These are phyloP conservation scores for Onthophagus sagittarius DNA, from an alignment of 2,888 invertebrate genomes.

Conservation along the genomic window DNA sequence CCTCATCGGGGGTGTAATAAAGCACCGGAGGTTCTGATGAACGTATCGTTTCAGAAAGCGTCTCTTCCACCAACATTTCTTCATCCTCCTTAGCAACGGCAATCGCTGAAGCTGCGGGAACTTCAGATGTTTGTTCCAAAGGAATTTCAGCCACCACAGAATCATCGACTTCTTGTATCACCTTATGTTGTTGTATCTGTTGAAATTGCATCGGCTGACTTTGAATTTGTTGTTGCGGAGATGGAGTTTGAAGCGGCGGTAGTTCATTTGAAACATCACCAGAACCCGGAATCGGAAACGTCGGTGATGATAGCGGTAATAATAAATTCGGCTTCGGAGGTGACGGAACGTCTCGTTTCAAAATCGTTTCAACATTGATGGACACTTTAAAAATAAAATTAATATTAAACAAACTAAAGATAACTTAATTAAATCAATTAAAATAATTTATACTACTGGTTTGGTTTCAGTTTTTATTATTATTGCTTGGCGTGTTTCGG, in stretches of 20 bases:
- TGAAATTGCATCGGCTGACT: too few species aligned
- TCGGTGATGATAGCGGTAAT: constrained; percentile 38
- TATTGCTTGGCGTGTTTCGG: too few species aligned
- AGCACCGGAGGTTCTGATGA: constrained; percentile 28
- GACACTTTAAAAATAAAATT: constrained; percentile 31
- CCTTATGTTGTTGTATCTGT: too few species aligned
- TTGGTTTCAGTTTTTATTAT: too few species aligned
- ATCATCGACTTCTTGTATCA: too few species aligned
- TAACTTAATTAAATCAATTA: neutral
- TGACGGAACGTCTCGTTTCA: constrained; percentile 42
- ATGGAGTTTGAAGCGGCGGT: neutral
- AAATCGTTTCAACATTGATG: constrained; percentile 42
- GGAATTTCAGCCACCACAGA: too few species aligned
- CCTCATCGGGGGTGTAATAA: constrained; percentile 46
- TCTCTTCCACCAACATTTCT: constrained; percentile 12
- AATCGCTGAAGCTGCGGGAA: neutral
- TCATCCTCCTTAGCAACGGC: neutral
- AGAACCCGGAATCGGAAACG: constrained; percentile 40
- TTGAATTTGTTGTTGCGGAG: constrained; percentile 7
- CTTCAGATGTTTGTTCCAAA: too few species aligned
- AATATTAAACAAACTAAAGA: neutral
- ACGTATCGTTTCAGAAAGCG: too few species aligned
- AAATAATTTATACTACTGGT: too few species aligned
- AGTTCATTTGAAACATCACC: neutral
- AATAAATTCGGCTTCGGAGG: constrained; percentile 30